These are phyloP conservation scores for Pseudorhombus dupliciocellatus DNA, from an alignment of 2,113 vertebrate genomes.

Conservation along the genomic window DNA sequence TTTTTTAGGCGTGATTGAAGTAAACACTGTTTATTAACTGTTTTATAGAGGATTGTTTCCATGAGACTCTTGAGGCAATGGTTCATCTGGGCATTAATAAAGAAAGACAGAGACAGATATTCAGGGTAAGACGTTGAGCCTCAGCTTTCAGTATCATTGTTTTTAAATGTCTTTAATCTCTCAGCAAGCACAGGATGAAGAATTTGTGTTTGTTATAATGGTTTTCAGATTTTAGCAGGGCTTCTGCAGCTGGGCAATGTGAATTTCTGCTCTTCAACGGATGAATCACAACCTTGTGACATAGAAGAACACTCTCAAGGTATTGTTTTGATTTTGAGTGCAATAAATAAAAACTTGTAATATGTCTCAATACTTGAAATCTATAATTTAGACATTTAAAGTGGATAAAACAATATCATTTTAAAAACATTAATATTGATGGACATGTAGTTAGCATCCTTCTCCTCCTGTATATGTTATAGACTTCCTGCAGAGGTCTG, in stretches of 20 bases:
- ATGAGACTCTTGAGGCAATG: conserved; percentile 91
- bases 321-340: no score
- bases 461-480: background rate
- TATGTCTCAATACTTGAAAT: background rate
- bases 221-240: conserved; percentile 85
- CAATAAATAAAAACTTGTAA: background rate
- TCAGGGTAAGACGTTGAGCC: conserved; percentile 83
- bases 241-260: conserved; percentile 92
- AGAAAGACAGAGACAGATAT: conserved; percentile 85
- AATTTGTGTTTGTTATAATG: conserved; percentile 6
- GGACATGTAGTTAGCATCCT: background rate
- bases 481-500: conserved; percentile 83
- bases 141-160: background rate
- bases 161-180: background rate
- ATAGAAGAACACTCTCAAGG: conserved; percentile 82
- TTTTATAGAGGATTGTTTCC: conserved; percentile 89
- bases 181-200: background rate
- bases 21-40: conserved; percentile 7
- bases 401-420: background rate
- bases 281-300: conserved; percentile 88
- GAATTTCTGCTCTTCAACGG: conserved; percentile 79
- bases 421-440: background rate
- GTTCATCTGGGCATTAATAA: conserved; percentile 87
- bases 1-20: background rate
- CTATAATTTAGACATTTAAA: background rate